These are phyloP conservation scores for Osmoderma eremita DNA, from an alignment of 2,888 invertebrate genomes.

Conservation along the genomic window DNA sequence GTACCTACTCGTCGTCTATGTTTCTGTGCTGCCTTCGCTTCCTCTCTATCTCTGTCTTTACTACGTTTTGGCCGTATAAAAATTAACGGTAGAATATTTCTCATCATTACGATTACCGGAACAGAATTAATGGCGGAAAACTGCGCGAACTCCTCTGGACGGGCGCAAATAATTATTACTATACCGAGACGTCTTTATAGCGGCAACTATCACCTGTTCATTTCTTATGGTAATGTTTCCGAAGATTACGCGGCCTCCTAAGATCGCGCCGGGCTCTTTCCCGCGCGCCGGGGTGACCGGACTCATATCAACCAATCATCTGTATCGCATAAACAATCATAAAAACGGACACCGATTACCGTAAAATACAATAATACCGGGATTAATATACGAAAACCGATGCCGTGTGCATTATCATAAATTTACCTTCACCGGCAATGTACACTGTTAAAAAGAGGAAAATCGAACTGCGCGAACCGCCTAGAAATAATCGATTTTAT, in stretches of 20 bases:
- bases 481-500: conserved; percentile 9
- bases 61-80: background rate
- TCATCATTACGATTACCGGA: conserved; percentile 9
- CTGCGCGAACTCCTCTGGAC: conserved; percentile 2
- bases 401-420: conserved; percentile 29
- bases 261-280: background rate
- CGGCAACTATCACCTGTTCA: conserved; percentile 37
- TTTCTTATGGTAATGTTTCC: conserved; percentile 42
- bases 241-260: conserved; percentile 34
- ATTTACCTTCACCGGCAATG: background rate
- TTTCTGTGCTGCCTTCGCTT: too few relatives aligned
- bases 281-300: conserved; percentile 17
- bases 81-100: conserved; percentile 20
- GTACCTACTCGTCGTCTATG: too few relatives aligned
- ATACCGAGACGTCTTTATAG: conserved; percentile 20
- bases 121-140: conserved; percentile 8
- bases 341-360: conserved; percentile 63
- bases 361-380: conserved; percentile 63
- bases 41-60: too few relatives aligned
- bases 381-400: conserved; percentile 57
- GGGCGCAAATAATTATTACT: conserved; percentile 15
- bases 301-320: conserved; percentile 63
- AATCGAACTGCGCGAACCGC: background rate
- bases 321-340: conserved; percentile 65
- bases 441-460: conserved; percentile 25